phyloP scores from a whole-genome alignment of 2,797 vertebrate genomes.

The Smutsia gigantea region DNA sequence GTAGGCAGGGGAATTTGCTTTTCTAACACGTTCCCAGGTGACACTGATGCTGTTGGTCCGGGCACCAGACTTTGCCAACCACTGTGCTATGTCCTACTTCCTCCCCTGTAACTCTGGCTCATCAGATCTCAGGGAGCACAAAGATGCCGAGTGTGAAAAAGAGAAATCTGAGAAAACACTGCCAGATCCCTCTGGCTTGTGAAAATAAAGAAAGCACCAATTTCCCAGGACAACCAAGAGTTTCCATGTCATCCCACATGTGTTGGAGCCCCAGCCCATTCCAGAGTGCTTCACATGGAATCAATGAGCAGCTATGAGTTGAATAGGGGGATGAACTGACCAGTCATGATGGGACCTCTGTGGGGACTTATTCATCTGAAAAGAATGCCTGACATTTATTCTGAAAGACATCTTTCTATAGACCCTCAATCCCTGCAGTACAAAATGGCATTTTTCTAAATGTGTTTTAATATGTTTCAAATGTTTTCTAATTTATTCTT shows the following conservation, averaged over 20 bases:
- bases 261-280: not conserved
- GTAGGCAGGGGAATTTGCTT: not conserved
- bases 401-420: constrained; percentile 85
- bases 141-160: not conserved
- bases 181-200: not conserved
- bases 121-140: not conserved
- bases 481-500: constrained; percentile 64
- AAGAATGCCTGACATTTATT: constrained; percentile 86
- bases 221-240: constrained; percentile 33
- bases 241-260: not conserved
- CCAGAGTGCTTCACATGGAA: not conserved
- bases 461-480: constrained; percentile 57
- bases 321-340: not conserved
- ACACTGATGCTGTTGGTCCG: not conserved
- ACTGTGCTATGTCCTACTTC: not conserved
- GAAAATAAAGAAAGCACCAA: not conserved
- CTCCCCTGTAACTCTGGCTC: not conserved
- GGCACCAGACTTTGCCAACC: not conserved
- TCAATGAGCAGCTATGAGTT: constrained; percentile 3
- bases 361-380: constrained; percentile 77
- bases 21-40: not conserved
- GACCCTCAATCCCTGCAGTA: constrained; percentile 61
- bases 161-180: not conserved
- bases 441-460: constrained; percentile 43
- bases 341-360: constrained; percentile 47